These are phyloP conservation scores for Deroptyus accipitrinus DNA, from an alignment of 2,113 vertebrate species.

Conservation along the genomic window DNA sequence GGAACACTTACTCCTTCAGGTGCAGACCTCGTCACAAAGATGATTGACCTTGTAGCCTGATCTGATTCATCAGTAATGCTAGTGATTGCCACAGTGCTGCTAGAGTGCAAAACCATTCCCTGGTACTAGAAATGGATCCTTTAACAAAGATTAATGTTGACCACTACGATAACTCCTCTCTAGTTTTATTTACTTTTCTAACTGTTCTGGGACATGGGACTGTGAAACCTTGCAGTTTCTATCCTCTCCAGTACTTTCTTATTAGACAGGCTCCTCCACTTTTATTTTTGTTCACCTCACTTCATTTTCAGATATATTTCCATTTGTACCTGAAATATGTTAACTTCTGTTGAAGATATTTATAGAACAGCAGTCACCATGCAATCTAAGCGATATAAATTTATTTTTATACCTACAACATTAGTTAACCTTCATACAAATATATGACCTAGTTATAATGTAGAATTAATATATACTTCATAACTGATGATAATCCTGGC, in stretches of 20 bases:
- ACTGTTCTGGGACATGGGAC: neutral
- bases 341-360: neutral
- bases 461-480: neutral
- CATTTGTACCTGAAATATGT: neutral
- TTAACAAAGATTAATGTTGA: neutral
- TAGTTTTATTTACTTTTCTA: constrained; percentile 15
- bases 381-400: neutral
- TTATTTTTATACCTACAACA: constrained; percentile 17
- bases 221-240: neutral
- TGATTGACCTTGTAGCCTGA: neutral
- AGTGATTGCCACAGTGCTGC: neutral
- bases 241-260: neutral
- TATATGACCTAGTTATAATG: constrained; percentile 4
- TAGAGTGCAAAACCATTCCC: neutral
- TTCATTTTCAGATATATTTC: neutral
- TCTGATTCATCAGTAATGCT: neutral
- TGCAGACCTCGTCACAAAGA: neutral
- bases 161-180: neutral
- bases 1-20: neutral
- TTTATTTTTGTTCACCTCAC: neutral
- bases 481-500: neutral
- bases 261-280: neutral
- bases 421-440: neutral
- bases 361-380: neutral
- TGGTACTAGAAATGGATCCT: neutral